These are phyloP conservation scores for Callosobruchus maculatus DNA, from an alignment of 2,888 invertebrate species.

Conservation along the genomic window DNA sequence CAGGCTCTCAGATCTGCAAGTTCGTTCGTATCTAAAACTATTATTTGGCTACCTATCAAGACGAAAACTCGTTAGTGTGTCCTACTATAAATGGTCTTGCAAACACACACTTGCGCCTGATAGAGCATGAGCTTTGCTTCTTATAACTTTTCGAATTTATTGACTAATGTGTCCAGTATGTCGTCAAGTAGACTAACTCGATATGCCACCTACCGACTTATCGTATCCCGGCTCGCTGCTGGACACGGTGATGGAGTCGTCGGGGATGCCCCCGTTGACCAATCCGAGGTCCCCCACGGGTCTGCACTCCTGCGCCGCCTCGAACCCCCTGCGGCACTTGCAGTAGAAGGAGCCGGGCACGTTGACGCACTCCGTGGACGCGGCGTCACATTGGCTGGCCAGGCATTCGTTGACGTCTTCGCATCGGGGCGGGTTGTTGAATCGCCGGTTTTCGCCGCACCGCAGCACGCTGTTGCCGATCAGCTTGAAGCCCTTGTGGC, in stretches of 20 bases:
- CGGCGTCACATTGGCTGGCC: slow-evolving; percentile 83
- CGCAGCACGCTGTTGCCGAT: slow-evolving; percentile 78
- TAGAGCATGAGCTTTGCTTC: no score
- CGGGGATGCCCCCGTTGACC: slow-evolving; percentile 85
- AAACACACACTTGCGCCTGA: no score
- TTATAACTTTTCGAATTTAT: no score
- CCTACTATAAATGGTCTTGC: no score
- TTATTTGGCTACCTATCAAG: no score
- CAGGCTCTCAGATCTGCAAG: no score
- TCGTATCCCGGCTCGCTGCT: slow-evolving; percentile 77
- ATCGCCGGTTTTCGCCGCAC: slow-evolving; percentile 80
- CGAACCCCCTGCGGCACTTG: slow-evolving; percentile 79
- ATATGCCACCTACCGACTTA: slow-evolving; percentile 70
- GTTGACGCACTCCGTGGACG: slow-evolving; percentile 88
- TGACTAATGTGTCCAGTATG: no score
- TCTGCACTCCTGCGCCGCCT: slow-evolving; percentile 82
- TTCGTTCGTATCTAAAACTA: no score
- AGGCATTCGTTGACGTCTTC: slow-evolving; percentile 91
- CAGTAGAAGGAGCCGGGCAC: slow-evolving; percentile 86
- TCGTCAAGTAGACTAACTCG: no score
- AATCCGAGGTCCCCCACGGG: slow-evolving; percentile 87
- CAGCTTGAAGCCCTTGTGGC: slow-evolving; percentile 84
- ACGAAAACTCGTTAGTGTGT: no score
- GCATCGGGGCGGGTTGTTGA: slow-evolving; percentile 80
- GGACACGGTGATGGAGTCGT: slow-evolving; percentile 84